These are phyloP conservation scores for Spialia ferax DNA, from an alignment of 2,888 invertebrate genomes.

Conservation along the genomic window DNA sequence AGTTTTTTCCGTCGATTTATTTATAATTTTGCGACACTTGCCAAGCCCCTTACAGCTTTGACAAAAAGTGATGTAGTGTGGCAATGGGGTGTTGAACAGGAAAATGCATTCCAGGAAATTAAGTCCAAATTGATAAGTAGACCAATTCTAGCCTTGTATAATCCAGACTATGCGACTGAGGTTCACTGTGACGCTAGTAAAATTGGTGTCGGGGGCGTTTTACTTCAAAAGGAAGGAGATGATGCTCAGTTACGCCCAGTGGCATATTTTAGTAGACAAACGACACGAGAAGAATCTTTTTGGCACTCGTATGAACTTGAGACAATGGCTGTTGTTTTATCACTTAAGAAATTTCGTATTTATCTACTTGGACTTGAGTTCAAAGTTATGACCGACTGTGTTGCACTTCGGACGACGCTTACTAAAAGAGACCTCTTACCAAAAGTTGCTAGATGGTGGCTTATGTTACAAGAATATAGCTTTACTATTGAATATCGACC, in stretches of 20 bases:
- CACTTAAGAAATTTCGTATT: constrained; percentile 20
- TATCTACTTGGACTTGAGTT: constrained; percentile 30
- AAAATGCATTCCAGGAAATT: constrained; percentile 14
- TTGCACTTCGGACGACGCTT: constrained; percentile 50
- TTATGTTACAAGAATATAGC: constrained; percentile 53
- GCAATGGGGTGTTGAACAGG: constrained; percentile 42
- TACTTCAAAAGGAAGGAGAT: constrained; percentile 4
- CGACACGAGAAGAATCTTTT: constrained; percentile 11
- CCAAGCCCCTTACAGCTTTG: constrained; percentile 37
- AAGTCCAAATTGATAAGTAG: constrained; percentile 30
- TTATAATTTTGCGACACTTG: constrained; percentile 38
- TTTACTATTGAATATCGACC: constrained; percentile 54
- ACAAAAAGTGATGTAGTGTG: constrained; percentile 42
- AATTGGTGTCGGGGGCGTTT: constrained; percentile 46
- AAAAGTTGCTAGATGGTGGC: constrained; percentile 55
- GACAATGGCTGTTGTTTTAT: constrained; percentile 55
- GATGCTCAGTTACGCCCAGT: constrained; percentile 8
- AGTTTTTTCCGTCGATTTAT: constrained; percentile 46
- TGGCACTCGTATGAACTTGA: constrained; percentile 53
- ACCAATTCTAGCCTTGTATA: constrained; percentile 44
- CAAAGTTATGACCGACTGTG: constrained; percentile 52
- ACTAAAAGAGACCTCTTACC: constrained; percentile 48
- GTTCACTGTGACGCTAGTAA: constrained; percentile 58
- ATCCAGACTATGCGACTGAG: constrained; percentile 48
- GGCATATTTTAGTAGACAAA: constrained; percentile 23